A percentile compares a stretch with the other conserved stretches of the same genome.
phyloP scores from a whole-genome alignment of 2,888 invertebrate species.

The Odontocolon sp. region DNA sequence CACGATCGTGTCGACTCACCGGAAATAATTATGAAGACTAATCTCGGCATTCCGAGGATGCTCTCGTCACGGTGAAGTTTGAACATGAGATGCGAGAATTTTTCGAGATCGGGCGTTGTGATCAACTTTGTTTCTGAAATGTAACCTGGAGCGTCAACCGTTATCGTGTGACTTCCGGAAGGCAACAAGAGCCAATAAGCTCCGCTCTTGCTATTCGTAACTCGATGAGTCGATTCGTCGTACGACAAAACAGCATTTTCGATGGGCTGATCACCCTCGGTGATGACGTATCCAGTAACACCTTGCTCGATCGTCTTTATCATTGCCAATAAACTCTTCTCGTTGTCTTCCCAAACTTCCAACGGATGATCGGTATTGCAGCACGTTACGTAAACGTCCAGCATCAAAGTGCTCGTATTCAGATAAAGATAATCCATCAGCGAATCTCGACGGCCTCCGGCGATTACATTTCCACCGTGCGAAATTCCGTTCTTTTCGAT shows the following conservation, averaged over 20 bases:
- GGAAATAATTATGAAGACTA: slow-evolving; percentile 88
- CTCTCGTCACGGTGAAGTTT: slow-evolving; percentile 86
- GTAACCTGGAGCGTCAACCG: slow-evolving; percentile 84
- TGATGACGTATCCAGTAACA: slow-evolving; percentile 74
- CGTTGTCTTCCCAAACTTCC: slow-evolving; percentile 74
- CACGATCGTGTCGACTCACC: slow-evolving; percentile 82
- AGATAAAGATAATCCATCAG: slow-evolving; percentile 77
- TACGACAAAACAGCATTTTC: slow-evolving; percentile 71
- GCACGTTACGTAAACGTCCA: slow-evolving; percentile 77
- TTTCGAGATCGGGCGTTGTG: slow-evolving; percentile 73
- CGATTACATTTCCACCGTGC: slow-evolving; percentile 67
- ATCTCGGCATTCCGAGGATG: slow-evolving; percentile 88
- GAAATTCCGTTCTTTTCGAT: slow-evolving; percentile 64
- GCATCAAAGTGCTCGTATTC: slow-evolving; percentile 74
- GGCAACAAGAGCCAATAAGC: slow-evolving; percentile 76
- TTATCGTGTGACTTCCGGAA: slow-evolving; percentile 82
- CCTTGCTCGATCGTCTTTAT: slow-evolving; percentile 69
- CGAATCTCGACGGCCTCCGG: slow-evolving; percentile 63
- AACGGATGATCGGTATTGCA: slow-evolving; percentile 73
- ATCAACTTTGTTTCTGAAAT: slow-evolving; percentile 83
- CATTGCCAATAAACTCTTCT: slow-evolving; percentile 71
- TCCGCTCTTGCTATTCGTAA: slow-evolving; percentile 71
- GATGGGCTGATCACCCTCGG: slow-evolving; percentile 72
- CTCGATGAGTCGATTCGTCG: slow-evolving; percentile 72
- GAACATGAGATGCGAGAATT: slow-evolving; percentile 82